A percentile compares a stretch with the other conserved stretches of the same genome.
These are phyloP conservation scores for Stegophylla sp. DNA, from an alignment of 2,888 invertebrate genomes.

Conservation along the genomic window DNA sequence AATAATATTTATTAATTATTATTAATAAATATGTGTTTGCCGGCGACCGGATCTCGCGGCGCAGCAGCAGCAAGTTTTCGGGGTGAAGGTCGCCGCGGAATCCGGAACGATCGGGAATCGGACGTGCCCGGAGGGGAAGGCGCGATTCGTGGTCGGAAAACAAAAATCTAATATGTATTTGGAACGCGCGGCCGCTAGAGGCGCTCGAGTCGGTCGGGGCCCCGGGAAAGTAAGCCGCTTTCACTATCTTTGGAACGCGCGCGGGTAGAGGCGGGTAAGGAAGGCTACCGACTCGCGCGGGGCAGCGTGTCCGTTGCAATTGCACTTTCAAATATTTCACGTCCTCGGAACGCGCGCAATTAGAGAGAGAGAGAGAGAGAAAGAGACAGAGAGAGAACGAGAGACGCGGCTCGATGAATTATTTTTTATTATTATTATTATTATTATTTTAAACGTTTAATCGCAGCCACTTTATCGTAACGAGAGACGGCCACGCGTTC, in stretches of 20 bases:
- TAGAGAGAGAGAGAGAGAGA: background rate
- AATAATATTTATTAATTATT: too few species aligned
- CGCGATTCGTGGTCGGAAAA: slow-evolving; percentile 28
- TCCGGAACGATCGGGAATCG: slow-evolving; percentile 52
- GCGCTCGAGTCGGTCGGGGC: slow-evolving; percentile 49
- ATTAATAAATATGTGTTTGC: background rate
- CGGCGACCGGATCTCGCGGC: slow-evolving; percentile 51
- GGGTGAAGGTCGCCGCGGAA: slow-evolving; percentile 50
- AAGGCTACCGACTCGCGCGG: background rate
- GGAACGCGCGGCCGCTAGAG: slow-evolving; percentile 54
- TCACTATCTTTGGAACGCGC: slow-evolving; percentile 49
- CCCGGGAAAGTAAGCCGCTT: slow-evolving; percentile 57
- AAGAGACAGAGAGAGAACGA: background rate
- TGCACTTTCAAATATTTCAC: slow-evolving; percentile 54
- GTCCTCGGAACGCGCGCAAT: slow-evolving; percentile 17
- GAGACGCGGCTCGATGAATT: too few species aligned
- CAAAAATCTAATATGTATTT: slow-evolving; percentile 44
- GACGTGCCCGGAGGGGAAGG: slow-evolving; percentile 10
- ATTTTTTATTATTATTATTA: too few species aligned
- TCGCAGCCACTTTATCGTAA: too few species aligned
- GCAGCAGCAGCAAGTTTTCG: slow-evolving; percentile 34
- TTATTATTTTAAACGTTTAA: too few species aligned
- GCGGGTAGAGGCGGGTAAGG: background rate
- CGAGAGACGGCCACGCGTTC: too few species aligned
- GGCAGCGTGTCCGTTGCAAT: slow-evolving; percentile 27